Evolutionary conservation across 1,140 invertebrate genomes (phyloP).

Genomic region (Trichonephila clavata): DNA sequence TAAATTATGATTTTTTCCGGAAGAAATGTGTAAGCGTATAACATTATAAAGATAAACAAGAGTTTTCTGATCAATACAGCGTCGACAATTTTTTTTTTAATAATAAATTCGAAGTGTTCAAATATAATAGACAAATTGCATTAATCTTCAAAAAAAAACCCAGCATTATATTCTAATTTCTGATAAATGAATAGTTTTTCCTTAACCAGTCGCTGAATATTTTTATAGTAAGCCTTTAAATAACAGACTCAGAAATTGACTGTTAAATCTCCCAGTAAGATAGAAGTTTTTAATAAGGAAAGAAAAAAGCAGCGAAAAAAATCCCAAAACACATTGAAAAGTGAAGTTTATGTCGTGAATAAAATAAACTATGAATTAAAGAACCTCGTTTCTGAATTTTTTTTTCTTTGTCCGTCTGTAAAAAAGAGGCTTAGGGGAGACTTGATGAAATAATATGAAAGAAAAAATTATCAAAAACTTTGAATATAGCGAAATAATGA

Average conservation of each 20-base stretch:
- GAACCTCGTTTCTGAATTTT: background rate
- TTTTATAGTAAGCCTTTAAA: background rate
- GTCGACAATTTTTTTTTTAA: no score
- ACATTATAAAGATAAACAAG: no score
- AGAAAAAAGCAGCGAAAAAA: background rate
- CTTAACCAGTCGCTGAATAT: background rate
- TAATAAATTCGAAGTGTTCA: no score
- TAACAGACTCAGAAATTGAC: background rate
- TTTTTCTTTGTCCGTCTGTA: background rate
- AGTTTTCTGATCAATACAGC: no score
- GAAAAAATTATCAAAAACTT: background rate
- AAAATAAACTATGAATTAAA: background rate
- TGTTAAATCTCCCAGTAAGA: background rate
- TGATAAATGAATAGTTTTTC: background rate
- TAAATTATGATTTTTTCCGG: no score
- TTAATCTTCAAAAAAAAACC: no score
- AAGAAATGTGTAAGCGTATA: no score
- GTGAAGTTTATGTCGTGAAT: background rate
- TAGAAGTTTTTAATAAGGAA: background rate
- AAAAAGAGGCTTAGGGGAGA: background rate
- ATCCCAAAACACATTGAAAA: background rate
- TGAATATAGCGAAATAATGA: slow-evolving; percentile 39
- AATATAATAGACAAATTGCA: no score
- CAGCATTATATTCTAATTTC: no score
- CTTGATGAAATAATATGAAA: background rate